phyloP scores from a whole-genome alignment of 2,888 invertebrate genomes.

The Lobophora halterata region DNA sequence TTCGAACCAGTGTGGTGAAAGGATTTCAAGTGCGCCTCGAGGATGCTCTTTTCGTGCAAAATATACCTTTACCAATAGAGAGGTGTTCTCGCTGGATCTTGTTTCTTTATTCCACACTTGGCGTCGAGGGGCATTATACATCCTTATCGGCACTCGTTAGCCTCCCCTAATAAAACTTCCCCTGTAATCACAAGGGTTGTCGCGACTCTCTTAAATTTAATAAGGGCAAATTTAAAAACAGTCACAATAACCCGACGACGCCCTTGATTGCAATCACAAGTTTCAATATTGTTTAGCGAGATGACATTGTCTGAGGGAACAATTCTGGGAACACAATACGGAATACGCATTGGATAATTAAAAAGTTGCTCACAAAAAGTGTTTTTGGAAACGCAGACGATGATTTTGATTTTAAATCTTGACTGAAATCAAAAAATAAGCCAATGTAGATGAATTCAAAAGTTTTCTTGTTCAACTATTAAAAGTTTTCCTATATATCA shows the following conservation, averaged over 20 bases:
- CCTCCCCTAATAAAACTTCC: conserved; percentile 77
- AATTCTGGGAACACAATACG: conserved; percentile 2
- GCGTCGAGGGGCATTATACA: conserved; percentile 65
- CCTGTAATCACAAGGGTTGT: conserved; percentile 72
- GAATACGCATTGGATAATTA: conserved; percentile 2
- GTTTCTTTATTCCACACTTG: conserved; percentile 35
- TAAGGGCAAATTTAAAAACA: conserved; percentile 74
- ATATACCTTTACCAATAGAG: too few species aligned
- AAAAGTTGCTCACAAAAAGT: too few species aligned
- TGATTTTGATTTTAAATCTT: too few species aligned
- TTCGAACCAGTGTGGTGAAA: too few species aligned
- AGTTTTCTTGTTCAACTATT: too few species aligned
- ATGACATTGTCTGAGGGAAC: conserved; percentile 16
- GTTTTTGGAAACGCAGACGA: too few species aligned
- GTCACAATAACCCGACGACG: conserved; percentile 54
- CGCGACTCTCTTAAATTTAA: conserved; percentile 72
- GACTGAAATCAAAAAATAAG: too few species aligned
- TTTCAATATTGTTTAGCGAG: conserved; percentile 18
- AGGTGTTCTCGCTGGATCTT: conserved; percentile 31
- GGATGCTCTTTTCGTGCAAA: too few species aligned
- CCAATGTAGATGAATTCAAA: too few species aligned
- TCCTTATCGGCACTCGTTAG: conserved; percentile 77
- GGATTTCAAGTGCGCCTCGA: too few species aligned
- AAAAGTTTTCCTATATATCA: too few species aligned
- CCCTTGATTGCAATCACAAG: conserved; percentile 27